Conservation (phyloP, 2,113 vertebrate genomes). For the Trogon surrucura region DNA sequence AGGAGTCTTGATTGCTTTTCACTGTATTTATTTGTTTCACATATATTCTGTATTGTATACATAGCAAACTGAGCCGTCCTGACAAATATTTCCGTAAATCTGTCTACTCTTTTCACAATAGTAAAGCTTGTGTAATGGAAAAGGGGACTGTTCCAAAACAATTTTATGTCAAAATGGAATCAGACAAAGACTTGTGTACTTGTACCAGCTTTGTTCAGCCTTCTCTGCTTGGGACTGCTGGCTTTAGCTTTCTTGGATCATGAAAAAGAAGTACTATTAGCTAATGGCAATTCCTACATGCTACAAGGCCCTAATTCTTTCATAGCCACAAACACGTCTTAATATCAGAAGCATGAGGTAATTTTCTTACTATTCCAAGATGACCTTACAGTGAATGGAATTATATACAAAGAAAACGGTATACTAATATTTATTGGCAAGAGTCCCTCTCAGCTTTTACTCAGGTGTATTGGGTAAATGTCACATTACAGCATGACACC, state of each 20-base stretch:
- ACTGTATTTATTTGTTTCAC: background rate
- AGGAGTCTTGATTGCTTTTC: background rate
- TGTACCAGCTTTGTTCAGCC: background rate
- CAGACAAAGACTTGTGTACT: background rate
- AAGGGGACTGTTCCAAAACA: background rate
- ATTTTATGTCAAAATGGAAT: background rate
- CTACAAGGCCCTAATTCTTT: background rate
- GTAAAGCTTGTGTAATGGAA: background rate
- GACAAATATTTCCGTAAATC: background rate
- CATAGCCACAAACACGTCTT: background rate
- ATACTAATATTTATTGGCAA: background rate
- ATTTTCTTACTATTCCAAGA: background rate
- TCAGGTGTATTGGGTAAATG: background rate
- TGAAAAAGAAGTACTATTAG: background rate
- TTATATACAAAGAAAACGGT: background rate
- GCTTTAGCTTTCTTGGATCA: background rate
- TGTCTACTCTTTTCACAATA: background rate
- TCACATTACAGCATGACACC: background rate
- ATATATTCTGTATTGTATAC: background rate
- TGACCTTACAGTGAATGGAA: background rate
- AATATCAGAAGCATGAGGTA: background rate
- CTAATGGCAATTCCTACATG: background rate
- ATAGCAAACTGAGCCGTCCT: background rate
- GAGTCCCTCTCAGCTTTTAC: background rate
- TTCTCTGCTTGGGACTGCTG: background rate